Evolutionary conservation across 2,113 vertebrate species (phyloP).

Genomic region (Tapirus terrestris): DNA sequence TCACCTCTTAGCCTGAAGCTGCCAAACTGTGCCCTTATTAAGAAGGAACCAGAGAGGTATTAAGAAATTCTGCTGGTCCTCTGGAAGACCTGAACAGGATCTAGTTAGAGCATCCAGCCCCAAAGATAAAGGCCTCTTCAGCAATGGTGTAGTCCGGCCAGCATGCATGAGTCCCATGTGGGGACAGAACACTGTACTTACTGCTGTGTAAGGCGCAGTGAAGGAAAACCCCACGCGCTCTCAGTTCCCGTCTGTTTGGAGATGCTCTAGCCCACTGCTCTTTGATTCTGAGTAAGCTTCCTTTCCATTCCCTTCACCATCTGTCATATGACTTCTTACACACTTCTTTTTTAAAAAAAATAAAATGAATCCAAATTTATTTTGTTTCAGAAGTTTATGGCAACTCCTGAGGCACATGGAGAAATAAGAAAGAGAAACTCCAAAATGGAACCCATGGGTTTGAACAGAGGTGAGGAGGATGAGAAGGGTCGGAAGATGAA

Average conservation of each 20-base stretch:
- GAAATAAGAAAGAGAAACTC: background rate
- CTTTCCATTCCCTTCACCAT: background rate
- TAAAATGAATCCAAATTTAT: background rate
- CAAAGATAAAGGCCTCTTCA: background rate
- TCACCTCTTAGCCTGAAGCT: conserved; percentile 25
- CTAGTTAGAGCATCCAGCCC: background rate
- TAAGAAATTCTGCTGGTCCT: background rate
- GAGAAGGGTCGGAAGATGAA: background rate
- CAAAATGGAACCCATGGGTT: background rate
- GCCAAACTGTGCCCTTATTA: background rate
- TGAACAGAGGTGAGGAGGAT: background rate
- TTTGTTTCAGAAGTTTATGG: background rate
- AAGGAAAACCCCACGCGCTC: rapidly evolving
- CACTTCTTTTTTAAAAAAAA: background rate
- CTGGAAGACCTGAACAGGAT: background rate
- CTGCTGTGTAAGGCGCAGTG: background rate
- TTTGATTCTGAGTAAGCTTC: background rate
- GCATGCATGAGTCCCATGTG: rapidly evolving
- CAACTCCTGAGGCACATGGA: background rate
- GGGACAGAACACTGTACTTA: rapidly evolving
- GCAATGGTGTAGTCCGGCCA: background rate
- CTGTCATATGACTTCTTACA: background rate
- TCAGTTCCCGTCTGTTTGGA: background rate
- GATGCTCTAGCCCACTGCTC: background rate
- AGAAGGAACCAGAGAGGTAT: background rate